Conservation (phyloP, 2,797 vertebrate genomes). For the Alauda arvensis region DNA sequence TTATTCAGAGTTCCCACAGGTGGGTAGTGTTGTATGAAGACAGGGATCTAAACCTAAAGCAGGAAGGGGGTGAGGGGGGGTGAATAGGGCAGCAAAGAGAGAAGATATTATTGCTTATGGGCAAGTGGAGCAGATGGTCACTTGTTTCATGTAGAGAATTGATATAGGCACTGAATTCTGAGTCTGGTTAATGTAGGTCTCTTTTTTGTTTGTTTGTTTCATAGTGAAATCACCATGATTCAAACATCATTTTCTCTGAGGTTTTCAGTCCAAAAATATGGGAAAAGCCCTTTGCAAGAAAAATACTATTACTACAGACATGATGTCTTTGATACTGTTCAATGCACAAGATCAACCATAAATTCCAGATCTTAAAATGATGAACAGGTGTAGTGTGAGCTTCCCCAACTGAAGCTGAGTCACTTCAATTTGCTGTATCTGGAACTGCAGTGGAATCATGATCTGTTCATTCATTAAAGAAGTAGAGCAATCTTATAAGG, state of each 20-base stretch:
- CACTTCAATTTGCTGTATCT: background rate
- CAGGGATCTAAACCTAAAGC: background rate
- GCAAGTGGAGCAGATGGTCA: background rate
- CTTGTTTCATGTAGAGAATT: background rate
- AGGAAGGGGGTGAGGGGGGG: fast-evolving
- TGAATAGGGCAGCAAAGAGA: background rate
- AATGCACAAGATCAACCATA: background rate
- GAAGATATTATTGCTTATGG: background rate
- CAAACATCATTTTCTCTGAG: background rate
- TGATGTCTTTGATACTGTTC: background rate
- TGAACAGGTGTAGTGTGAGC: background rate
- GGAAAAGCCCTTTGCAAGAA: background rate
- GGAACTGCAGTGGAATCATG: background rate
- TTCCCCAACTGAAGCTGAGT: background rate
- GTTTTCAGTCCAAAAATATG: background rate
- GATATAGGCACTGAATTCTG: background rate
- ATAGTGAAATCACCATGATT: background rate
- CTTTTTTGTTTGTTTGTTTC: background rate
- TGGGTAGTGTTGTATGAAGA: background rate
- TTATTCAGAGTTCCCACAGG: background rate
- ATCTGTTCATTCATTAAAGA: background rate
- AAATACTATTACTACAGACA: background rate
- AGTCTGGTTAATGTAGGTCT: background rate
- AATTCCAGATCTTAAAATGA: background rate
- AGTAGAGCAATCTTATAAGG: background rate